Evolutionary conservation across 2,888 invertebrate species (phyloP).

Genomic region (Tipula unca): DNA sequence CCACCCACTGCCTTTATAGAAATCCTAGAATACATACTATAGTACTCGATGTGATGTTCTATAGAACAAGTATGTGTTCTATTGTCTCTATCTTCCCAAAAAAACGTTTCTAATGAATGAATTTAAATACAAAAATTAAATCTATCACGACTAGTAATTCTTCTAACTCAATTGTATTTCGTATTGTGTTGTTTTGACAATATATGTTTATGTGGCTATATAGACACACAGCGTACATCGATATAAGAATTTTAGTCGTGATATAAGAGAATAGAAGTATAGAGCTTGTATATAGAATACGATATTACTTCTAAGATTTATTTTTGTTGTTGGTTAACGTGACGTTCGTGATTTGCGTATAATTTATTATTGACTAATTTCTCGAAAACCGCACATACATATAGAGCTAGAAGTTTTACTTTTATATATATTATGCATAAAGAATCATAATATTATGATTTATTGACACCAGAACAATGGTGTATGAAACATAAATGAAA

Average conservation of each 20-base stretch:
- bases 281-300: neutral
- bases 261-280: neutral
- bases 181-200: neutral
- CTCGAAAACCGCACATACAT: neutral
- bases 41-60: neutral
- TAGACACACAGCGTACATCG: neutral
- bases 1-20: neutral
- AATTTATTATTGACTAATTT: neutral
- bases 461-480: neutral
- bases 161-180: neutral
- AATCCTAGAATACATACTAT: neutral
- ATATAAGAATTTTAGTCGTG: neutral
- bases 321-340: neutral
- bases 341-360: neutral
- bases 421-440: neutral
- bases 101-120: neutral
- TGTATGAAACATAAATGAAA: neutral
- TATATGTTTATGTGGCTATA: neutral
- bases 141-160: neutral
- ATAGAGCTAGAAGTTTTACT: too few species aligned
- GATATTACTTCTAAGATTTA: neutral
- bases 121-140: neutral
- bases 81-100: neutral
- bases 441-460: conserved; percentile 8
- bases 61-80: neutral